phyloP scores from a whole-genome alignment of 2,888 invertebrate genomes.

The Athalia circularis region DNA sequence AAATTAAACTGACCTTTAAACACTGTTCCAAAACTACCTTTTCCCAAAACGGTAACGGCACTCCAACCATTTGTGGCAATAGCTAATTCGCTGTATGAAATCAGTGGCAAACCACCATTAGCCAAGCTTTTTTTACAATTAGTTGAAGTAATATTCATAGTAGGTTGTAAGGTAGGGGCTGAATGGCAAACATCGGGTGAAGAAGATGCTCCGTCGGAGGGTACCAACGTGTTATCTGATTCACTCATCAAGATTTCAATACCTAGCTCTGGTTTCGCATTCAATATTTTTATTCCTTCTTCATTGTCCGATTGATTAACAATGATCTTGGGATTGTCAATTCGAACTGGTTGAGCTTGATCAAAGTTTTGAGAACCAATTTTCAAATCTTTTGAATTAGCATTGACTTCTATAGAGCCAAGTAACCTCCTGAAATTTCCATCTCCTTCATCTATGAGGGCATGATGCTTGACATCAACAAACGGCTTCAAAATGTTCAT shows the following conservation, averaged over 20 bases:
- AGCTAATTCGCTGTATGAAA: constrained; percentile 85
- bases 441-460: constrained; percentile 75
- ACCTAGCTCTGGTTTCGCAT: constrained; percentile 54
- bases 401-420: constrained; percentile 47
- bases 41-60: constrained; percentile 82
- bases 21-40: constrained; percentile 95
- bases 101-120: constrained; percentile 76
- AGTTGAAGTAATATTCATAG: constrained; percentile 51
- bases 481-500: constrained; percentile 82
- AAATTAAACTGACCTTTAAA: constrained; percentile 80
- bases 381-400: constrained; percentile 62
- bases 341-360: constrained; percentile 50
- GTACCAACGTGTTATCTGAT: constrained; percentile 64
- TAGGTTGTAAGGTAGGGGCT: constrained; percentile 47
- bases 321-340: constrained; percentile 59
- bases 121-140: constrained; percentile 53
- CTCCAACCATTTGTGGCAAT: constrained; percentile 89
- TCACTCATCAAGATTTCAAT: constrained; percentile 58
- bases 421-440: constrained; percentile 66
- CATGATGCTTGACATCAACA: constrained; percentile 81
- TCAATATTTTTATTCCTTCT: constrained; percentile 62
- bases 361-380: constrained; percentile 67
- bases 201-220: constrained; percentile 32
- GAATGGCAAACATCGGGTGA: constrained; percentile 29
- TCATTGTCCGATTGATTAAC: constrained; percentile 53